Evolutionary conservation across 2,113 vertebrate species (phyloP).

Genomic region (Pomatostomus ruficeps): DNA sequence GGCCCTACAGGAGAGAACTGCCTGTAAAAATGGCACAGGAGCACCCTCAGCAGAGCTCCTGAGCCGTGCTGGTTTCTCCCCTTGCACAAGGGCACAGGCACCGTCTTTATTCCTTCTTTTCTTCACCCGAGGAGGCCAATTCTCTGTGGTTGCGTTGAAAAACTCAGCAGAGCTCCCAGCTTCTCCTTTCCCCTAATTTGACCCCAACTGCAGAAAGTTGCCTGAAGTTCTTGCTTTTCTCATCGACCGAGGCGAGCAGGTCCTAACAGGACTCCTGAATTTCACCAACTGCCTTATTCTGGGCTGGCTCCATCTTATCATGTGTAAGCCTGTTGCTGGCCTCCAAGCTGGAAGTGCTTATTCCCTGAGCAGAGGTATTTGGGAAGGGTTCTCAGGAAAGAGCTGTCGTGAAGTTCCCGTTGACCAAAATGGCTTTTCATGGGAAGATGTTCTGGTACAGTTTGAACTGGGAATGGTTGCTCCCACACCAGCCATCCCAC

Average conservation of each 20-base stretch:
- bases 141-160: not conserved
- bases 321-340: constrained; percentile 43
- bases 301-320: constrained; percentile 44
- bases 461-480: not conserved
- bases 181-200: constrained; percentile 48
- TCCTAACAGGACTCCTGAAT: constrained; percentile 24
- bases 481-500: not conserved
- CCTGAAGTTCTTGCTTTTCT: constrained; percentile 48
- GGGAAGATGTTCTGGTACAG: not conserved
- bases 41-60: not conserved
- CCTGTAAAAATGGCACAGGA: not conserved
- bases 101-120: not conserved
- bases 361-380: not conserved
- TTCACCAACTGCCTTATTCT: constrained; percentile 22
- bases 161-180: not conserved
- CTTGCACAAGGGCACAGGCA: not conserved
- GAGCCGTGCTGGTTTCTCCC: not conserved
- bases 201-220: constrained; percentile 41
- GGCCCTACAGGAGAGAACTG: not conserved
- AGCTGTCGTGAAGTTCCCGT: not conserved
- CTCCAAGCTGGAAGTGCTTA: constrained; percentile 14
- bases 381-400: constrained; percentile 8
- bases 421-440: not conserved
- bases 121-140: not conserved
- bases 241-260: constrained; percentile 20